A percentile compares a stretch with the other conserved stretches of the same genome.
phyloP scores from a whole-genome alignment of 2,888 invertebrate genomes.

The Arctia plantaginis region DNA sequence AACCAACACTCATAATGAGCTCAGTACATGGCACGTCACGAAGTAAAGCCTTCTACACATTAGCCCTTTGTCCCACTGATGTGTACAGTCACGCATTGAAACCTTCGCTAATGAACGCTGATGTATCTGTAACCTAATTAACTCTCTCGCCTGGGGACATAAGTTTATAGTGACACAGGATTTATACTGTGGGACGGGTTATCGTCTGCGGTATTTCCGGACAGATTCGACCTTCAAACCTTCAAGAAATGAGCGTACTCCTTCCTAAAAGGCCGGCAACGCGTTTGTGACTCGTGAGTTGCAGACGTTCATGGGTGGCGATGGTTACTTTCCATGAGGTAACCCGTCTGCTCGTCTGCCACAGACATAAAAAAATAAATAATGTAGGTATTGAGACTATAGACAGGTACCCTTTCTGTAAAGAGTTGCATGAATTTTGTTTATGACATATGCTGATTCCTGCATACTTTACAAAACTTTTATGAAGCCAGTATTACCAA shows the following conservation, averaged over 20 bases:
- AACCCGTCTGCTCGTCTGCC: no score
- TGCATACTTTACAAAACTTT: not conserved
- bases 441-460: not conserved
- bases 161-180: slow-evolving; percentile 8
- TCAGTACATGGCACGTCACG: slow-evolving; percentile 3
- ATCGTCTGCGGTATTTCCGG: no score
- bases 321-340: no score
- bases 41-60: slow-evolving; percentile 13
- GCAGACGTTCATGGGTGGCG: no score
- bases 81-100: slow-evolving; percentile 1
- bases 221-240: no score
- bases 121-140: slow-evolving; percentile 23
- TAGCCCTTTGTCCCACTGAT: not conserved
- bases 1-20: not conserved
- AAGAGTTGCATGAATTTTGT: not conserved
- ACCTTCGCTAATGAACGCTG: slow-evolving; percentile 9
- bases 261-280: no score
- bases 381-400: not conserved
- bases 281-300: no score
- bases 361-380: no score
- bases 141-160: slow-evolving; percentile 8
- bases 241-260: no score
- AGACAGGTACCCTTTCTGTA: not conserved
- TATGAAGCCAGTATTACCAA: no score
- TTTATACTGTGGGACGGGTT: no score